phyloP scores from a whole-genome alignment of 2,113 vertebrate species.

The Plotosus lineatus region DNA sequence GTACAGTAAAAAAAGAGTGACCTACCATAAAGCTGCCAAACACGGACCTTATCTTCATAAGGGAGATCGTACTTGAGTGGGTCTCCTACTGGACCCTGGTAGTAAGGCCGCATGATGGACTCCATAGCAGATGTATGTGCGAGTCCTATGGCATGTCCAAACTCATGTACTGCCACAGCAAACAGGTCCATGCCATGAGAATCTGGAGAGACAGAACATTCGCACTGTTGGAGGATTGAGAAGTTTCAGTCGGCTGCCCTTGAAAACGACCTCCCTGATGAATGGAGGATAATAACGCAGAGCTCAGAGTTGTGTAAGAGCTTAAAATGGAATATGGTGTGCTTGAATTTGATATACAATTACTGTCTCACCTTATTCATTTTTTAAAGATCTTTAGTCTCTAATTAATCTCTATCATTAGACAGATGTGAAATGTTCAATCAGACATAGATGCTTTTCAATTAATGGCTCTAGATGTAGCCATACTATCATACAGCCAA shows the following conservation, averaged over 20 bases:
- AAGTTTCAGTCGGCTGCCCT: neutral
- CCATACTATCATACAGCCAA: constrained; percentile 55
- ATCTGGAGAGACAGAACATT: constrained; percentile 65
- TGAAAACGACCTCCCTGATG: neutral
- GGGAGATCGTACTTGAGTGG: constrained; percentile 90
- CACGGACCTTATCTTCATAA: constrained; percentile 89
- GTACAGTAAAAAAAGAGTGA: neutral
- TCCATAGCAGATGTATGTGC: constrained; percentile 85
- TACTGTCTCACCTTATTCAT: constrained; percentile 27
- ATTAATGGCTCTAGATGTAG: constrained; percentile 64
- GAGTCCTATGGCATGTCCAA: constrained; percentile 93
- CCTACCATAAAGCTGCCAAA: constrained; percentile 94
- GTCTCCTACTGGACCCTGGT: constrained; percentile 93
- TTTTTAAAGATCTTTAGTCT: constrained; percentile 19
- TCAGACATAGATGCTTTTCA: constrained; percentile 62
- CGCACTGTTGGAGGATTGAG: neutral
- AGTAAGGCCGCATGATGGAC: constrained; percentile 97
- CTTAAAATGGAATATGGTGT: constrained; percentile 11
- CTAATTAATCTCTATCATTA: constrained; percentile 57
- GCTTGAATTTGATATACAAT: neutral
- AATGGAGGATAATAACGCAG: constrained; percentile 12
- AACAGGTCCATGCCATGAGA: constrained; percentile 91
- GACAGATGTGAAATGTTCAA: constrained; percentile 57
- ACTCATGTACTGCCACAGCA: constrained; percentile 93
- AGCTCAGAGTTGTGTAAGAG: neutral